Evolutionary conservation across 2,113 vertebrate genomes (phyloP).

Genomic region (Platysternon megacephalum): DNA sequence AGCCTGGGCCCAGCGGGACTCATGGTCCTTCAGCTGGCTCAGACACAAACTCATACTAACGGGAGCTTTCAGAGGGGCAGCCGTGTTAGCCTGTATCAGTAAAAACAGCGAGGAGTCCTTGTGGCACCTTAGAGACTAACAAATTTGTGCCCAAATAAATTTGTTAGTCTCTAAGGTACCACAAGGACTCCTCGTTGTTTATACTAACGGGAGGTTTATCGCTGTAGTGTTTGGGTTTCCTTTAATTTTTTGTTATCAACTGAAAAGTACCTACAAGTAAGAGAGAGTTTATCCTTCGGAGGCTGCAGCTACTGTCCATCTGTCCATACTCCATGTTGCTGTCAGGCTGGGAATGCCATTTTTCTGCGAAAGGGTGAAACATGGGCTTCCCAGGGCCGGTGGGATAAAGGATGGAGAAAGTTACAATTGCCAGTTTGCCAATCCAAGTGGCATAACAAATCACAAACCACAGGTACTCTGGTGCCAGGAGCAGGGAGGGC

Average conservation of each 20-base stretch:
- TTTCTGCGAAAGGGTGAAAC: background rate
- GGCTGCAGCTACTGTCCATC: fast-evolving
- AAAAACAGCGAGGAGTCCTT: no score
- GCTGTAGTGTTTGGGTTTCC: fast-evolving
- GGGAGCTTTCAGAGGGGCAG: background rate
- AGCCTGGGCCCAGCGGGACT: background rate
- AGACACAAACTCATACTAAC: fast-evolving
- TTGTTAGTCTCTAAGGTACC: no score
- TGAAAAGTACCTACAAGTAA: background rate
- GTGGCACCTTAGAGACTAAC: no score
- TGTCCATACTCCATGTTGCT: background rate
- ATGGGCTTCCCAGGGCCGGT: background rate
- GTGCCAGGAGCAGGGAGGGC: background rate
- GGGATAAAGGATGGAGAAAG: background rate
- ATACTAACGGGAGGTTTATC: fast-evolving
- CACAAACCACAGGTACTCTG: background rate
- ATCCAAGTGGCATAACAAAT: background rate
- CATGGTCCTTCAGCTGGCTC: background rate
- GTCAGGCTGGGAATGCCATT: background rate
- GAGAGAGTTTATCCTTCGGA: background rate
- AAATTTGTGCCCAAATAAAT: no score
- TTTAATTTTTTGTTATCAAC: background rate
- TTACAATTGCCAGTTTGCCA: background rate
- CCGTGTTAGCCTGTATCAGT: no score
- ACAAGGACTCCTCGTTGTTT: no score